Conservation (phyloP, 30 jellyfish, hydroid and myxozoan species). For the Nemopilema nomurai region DNA sequence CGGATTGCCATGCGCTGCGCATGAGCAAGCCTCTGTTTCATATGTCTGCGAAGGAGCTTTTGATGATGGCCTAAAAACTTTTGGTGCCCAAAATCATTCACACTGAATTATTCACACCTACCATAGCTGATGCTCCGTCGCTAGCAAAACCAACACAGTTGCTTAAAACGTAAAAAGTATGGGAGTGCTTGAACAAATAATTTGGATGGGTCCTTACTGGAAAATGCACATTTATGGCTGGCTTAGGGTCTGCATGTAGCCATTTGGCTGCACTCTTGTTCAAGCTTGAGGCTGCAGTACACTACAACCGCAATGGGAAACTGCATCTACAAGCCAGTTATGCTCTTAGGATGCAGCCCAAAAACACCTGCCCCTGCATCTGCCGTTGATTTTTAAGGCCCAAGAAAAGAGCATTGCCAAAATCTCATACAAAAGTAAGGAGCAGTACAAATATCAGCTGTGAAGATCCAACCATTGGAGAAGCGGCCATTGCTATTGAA, state of each 20-base stretch:
- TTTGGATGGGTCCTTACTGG: constrained; percentile 33
- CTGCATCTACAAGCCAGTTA: constrained; percentile 36
- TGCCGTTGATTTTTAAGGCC: constrained; percentile 19
- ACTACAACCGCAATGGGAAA: constrained; percentile 26
- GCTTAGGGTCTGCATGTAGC: constrained; percentile 54
- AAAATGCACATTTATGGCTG: constrained; percentile 52
- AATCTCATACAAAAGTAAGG: constrained; percentile 24
- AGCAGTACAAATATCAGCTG: not conserved
- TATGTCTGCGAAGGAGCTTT: too few relatives aligned
- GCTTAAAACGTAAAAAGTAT: constrained; percentile 3
- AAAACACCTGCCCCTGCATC: constrained; percentile 6
- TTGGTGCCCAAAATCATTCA: too few relatives aligned
- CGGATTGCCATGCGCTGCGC: too few relatives aligned
- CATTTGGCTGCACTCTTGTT: constrained; percentile 40
- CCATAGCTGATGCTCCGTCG: not conserved
- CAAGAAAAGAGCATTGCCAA: not conserved
- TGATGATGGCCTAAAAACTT: too few relatives aligned
- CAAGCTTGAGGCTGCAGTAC: constrained; percentile 56
- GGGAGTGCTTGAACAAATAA: not conserved
- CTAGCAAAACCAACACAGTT: too few relatives aligned
- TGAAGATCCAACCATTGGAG: constrained; percentile 29
- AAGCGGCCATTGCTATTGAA: constrained; percentile 11
- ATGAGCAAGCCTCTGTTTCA: too few relatives aligned
- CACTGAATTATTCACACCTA: too few relatives aligned
- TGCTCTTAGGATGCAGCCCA: constrained; percentile 26